A percentile compares a stretch with the other conserved stretches of the same genome.
Conservation (phyloP, 2,888 invertebrate species). For the Himalopsyche tibetana region DNA sequence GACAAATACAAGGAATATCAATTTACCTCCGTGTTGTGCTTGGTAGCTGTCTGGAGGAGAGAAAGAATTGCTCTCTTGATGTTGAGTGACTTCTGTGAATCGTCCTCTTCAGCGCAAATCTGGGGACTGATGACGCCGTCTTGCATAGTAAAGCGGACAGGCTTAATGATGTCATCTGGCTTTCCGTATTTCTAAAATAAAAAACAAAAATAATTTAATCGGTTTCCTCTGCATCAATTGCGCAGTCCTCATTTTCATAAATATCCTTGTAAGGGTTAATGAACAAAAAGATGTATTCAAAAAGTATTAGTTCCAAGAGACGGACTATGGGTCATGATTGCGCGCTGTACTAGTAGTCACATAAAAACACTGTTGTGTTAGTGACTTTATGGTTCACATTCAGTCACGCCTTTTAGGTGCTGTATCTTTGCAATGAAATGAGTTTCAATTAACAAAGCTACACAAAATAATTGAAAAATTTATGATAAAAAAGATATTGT, state of each 20-base stretch:
- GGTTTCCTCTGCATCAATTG: not conserved
- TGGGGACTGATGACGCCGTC: constrained; percentile 86
- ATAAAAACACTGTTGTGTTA: no score
- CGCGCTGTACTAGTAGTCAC: no score
- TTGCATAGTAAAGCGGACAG: constrained; percentile 86
- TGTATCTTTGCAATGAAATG: no score
- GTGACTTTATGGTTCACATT: no score
- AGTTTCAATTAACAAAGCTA: no score
- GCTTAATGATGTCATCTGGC: constrained; percentile 81
- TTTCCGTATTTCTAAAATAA: constrained; percentile 72
- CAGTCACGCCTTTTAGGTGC: no score
- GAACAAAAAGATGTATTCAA: not conserved
- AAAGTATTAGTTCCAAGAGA: not conserved
- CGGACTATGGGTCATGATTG: no score
- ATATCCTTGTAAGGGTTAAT: not conserved
- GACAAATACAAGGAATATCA: not conserved
- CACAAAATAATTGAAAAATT: no score
- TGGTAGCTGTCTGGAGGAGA: constrained; percentile 82
- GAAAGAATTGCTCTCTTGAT: constrained; percentile 94
- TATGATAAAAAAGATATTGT: no score
- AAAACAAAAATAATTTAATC: not conserved
- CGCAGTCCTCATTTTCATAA: not conserved
- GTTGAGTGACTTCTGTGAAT: constrained; percentile 88
- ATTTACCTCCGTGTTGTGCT: constrained; percentile 73
- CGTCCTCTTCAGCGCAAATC: constrained; percentile 85